These are phyloP conservation scores for Pogonocherus hispidulus DNA, from an alignment of 2,888 invertebrate genomes.

Conservation along the genomic window DNA sequence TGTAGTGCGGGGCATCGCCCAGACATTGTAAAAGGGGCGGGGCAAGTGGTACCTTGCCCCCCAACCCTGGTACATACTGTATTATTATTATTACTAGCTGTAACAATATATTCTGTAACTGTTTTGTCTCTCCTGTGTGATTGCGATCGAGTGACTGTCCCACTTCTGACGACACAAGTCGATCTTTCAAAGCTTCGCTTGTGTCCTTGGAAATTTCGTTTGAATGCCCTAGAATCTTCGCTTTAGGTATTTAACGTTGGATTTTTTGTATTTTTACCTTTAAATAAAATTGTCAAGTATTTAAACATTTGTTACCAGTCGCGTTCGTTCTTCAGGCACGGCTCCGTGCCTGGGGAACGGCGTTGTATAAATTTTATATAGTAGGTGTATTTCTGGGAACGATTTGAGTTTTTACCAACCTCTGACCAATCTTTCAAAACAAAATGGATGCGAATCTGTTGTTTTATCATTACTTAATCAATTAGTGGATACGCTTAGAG, in stretches of 20 bases:
- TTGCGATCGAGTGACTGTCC: conserved; percentile 45
- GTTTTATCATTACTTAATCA: conserved; percentile 30
- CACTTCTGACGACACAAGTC: conserved; percentile 34
- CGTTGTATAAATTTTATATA: conserved; percentile 35
- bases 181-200: conserved; percentile 27
- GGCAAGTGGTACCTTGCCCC: conserved; percentile 47
- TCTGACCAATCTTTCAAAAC: conserved; percentile 36
- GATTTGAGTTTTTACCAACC: conserved; percentile 33
- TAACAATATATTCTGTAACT: conserved; percentile 61
- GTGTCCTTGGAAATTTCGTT: conserved; percentile 33
- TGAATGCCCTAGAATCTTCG: conserved; percentile 50
- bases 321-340: conserved; percentile 27
- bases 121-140: conserved; percentile 56
- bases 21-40: conserved; percentile 50
- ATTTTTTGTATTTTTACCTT: conserved; percentile 48
- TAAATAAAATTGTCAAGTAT: conserved; percentile 49
- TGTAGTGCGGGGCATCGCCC: conserved; percentile 59
- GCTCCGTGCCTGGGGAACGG: neutral
- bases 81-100: conserved; percentile 66
- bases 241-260: conserved; percentile 52
- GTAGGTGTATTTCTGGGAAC: conserved; percentile 31
- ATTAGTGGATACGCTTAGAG: conserved; percentile 47
- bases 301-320: conserved; percentile 45
- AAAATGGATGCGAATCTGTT: conserved; percentile 16
- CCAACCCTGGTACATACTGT: conserved; percentile 65